Percentiles rank a stretch among this genome's conserved stretches.
Conservation (phyloP, 2,888 invertebrate species). For the Vannuccia rotundouncinata region DNA sequence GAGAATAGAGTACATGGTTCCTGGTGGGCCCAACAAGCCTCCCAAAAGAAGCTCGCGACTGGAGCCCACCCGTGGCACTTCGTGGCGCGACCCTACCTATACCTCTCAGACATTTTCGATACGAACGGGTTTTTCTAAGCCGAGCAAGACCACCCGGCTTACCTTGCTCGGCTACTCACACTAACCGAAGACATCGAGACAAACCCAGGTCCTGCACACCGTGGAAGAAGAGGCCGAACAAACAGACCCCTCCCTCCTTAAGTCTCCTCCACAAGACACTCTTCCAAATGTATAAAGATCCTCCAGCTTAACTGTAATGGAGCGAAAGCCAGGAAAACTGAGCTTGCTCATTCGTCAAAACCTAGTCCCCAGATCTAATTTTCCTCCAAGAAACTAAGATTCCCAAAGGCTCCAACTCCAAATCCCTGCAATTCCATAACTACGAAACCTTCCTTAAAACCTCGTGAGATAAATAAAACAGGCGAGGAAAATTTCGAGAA, state of each 20-base stretch:
- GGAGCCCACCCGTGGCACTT: too few relatives aligned
- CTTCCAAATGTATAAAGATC: too few relatives aligned
- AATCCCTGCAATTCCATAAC: background rate
- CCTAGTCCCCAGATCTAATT: background rate
- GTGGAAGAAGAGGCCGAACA: background rate
- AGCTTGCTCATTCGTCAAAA: background rate
- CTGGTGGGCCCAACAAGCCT: background rate
- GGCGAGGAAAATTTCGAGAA: background rate
- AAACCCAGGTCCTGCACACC: background rate
- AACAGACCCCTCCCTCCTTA: background rate
- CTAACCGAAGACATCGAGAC: background rate
- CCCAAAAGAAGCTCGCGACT: conserved; percentile 23
- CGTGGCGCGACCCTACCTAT: conserved; percentile 12
- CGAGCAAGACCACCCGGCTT: conserved; percentile 15
- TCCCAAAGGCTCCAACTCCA: background rate
- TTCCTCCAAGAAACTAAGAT: conserved; percentile 5
- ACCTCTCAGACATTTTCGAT: conserved; percentile 3
- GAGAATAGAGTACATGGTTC: conserved; percentile 9
- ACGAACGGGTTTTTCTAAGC: conserved; percentile 22
- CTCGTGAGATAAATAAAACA: background rate
- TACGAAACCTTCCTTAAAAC: conserved; percentile 12
- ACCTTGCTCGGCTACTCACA: conserved; percentile 21
- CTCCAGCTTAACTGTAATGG: background rate
- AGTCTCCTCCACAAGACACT: too few relatives aligned
- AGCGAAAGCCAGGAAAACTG: background rate